Evolutionary conservation across 2,888 invertebrate genomes (phyloP), one percentile per base, ranked within the genome.

Genomic region (Morpho achilles): DNA sequence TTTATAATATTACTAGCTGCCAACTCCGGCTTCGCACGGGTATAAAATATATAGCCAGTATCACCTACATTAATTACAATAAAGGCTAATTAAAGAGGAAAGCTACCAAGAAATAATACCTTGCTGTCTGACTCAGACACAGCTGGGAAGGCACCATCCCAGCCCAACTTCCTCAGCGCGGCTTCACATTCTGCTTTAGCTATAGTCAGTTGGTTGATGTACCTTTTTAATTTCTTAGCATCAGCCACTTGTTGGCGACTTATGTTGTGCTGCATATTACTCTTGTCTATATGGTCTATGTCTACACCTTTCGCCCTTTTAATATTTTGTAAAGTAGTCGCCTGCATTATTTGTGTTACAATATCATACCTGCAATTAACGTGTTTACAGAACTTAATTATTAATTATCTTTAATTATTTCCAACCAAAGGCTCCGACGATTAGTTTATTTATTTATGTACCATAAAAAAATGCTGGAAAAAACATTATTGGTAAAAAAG

Each of bases 281-380:
- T 80, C 62, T 92, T 92, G 50, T 91, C 91, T 42, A 80, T 82
- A 0, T 82, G 75, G 67, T 95, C 96, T 46, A 93, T 88, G 73
- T 95, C 95, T 45, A 94, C 88, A 50, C 96, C 97, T 87, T 96
- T 96, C 7, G 96, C 94, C 69, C 96, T 92, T 84, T 97, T 97
- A 62, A 97, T 91, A 77, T 97, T 97, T 84, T 97, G 96, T 67
- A 97, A 92, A 1, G 97, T 96, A 10, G 97, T 97, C 0, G 97
- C 97, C 91, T 98, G 97, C 95, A 98, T 97, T 69, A 98, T 95
- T 91, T 97, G 97, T 49, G 96, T 96, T 6, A 97, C 96, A 67
- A 98, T 96, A 72, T 96, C 96, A 71, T 95, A 96, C 67, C 96
- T 95, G 74, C 49, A 74, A 69, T 50, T 57, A 64, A 53, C 2